A percentile compares a stretch with the other conserved stretches of the same genome.
These are phyloP conservation scores for Artibeus jamaicensis DNA, from an alignment of 2,797 vertebrate species.

Conservation along the genomic window DNA sequence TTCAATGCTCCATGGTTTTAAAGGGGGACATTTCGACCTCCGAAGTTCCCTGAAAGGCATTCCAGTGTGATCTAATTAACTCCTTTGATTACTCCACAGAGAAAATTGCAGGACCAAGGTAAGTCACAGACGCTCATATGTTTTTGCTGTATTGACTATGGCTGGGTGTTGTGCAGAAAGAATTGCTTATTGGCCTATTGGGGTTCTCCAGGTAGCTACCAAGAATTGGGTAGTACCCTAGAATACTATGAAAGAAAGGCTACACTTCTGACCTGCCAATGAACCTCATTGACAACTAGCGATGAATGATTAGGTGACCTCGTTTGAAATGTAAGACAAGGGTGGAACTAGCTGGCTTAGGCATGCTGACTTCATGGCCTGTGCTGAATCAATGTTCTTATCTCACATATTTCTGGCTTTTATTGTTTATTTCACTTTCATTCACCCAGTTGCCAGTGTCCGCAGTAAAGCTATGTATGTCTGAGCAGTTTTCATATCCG, in stretches of 20 bases:
- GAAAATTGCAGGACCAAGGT: conserved; percentile 55
- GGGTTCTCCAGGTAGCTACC: not conserved
- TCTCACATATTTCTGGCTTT: conserved; percentile 51
- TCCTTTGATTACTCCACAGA: conserved; percentile 77
- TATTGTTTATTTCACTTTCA: conserved; percentile 60
- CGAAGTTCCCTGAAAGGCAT: conserved; percentile 72
- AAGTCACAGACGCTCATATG: not conserved
- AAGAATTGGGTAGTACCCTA: conserved; percentile 29
- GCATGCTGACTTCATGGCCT: conserved; percentile 48
- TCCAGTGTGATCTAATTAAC: conserved; percentile 80
- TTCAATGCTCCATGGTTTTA: conserved; percentile 41
- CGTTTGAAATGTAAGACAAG: conserved; percentile 17
- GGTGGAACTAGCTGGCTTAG: not conserved
- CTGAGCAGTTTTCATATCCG: conserved; percentile 73
- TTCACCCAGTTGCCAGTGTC: conserved; percentile 47
- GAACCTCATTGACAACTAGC: conserved; percentile 16
- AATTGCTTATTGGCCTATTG: conserved; percentile 30
- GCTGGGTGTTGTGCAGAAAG: not conserved
- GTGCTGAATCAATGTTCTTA: conserved; percentile 56
- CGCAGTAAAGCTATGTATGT: conserved; percentile 54
- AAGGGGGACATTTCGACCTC: conserved; percentile 69
- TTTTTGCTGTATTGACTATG: conserved; percentile 23
- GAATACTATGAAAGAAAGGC: conserved; percentile 19
- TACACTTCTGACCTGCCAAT: not conserved
- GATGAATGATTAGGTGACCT: not conserved